Base-by-base conservation (phyloP, 2,797 vertebrate species). In the Ateles fusciceps region DNA sequence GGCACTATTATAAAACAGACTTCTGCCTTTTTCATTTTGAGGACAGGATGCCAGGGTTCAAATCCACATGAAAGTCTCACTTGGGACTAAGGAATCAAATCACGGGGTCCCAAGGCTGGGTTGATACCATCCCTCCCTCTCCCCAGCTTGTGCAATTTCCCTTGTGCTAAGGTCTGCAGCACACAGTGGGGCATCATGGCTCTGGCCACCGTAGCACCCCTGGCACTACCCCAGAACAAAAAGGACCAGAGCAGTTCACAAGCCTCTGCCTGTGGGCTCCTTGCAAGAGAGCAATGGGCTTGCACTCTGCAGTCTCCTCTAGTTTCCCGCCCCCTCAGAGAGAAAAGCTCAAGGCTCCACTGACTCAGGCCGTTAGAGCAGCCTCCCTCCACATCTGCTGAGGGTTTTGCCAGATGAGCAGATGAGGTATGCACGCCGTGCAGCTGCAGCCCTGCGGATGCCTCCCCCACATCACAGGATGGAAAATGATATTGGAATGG, bases 381-480 rank as follows among this genome's bases (percentile, higher is more conserved):
- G 71, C 68, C 86, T 50, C 90, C 90, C 44, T 24, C 48, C 85
- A 83, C 98, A 98, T 98, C 98, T 98, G 98, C 96, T 96, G 91
- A 19, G n/a, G 89, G 80, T 75, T 97, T 93, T 96, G 97, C 98
- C 98, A 98, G 98, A 98, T 95, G 89, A 98, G 97, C 90, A 64
- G 92, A 97, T 72, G 96, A 97, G 57, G 95, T 95, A 95, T 59
- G 89, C 98, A 98, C 55, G 72, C 55, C 4, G 24, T 4, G 36
- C 97, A 98, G 98, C 97, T 98, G 97, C 92, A 94, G 97, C 92
- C 96, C 89, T 95, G 89, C 44, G 96, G 98, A 97, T 72, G 95
- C 98, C 98, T 98, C 98, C 98, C 98, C 98, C 98, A 98, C 85
- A 96, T 98, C 98, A 98, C 71, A 97, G 95, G 98, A 98, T 2